Percentiles rank a stretch among this genome's conserved stretches.
Evolutionary conservation across 1,140 invertebrate species (phyloP).

Genomic region (Hydropsyche tenuis): DNA sequence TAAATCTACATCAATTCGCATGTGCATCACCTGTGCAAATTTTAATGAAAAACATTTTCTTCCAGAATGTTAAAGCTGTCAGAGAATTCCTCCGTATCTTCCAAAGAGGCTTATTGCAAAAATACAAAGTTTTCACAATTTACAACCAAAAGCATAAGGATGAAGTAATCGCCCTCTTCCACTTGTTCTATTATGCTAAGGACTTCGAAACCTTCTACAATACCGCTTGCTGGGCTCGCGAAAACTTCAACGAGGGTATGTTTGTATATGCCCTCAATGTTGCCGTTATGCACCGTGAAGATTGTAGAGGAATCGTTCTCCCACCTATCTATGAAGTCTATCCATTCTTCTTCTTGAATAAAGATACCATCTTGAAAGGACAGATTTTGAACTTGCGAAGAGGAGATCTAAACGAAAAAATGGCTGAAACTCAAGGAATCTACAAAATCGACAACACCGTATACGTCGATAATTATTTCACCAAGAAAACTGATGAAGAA

Average conservation of each 20-base stretch:
- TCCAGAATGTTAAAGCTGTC: constrained; percentile 59
- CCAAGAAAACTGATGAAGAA: constrained; percentile 63
- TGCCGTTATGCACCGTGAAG: constrained; percentile 60
- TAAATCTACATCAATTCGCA: background rate
- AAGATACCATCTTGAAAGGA: constrained; percentile 62
- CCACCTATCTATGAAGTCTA: constrained; percentile 64
- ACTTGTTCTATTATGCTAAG: constrained; percentile 63
- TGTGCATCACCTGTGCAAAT: constrained; percentile 46
- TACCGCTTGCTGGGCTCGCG: constrained; percentile 62
- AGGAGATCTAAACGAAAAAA: background rate
- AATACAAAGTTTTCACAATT: constrained; percentile 63
- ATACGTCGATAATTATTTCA: constrained; percentile 62
- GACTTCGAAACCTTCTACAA: constrained; percentile 65
- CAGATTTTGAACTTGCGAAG: constrained; percentile 62
- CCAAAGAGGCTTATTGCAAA: constrained; percentile 60
- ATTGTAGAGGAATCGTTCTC: constrained; percentile 60
- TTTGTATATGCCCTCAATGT: constrained; percentile 62
- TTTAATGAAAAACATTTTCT: constrained; percentile 1
- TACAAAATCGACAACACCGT: constrained; percentile 55
- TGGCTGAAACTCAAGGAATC: constrained; percentile 55
- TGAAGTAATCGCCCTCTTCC: constrained; percentile 59
- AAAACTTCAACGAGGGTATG: constrained; percentile 62
- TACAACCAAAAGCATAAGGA: constrained; percentile 60
- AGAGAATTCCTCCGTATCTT: constrained; percentile 64
- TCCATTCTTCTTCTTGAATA: constrained; percentile 63